phyloP scores from a whole-genome alignment of 35 echinoderm and acorn worm species.

The Antedon bifida region DNA sequence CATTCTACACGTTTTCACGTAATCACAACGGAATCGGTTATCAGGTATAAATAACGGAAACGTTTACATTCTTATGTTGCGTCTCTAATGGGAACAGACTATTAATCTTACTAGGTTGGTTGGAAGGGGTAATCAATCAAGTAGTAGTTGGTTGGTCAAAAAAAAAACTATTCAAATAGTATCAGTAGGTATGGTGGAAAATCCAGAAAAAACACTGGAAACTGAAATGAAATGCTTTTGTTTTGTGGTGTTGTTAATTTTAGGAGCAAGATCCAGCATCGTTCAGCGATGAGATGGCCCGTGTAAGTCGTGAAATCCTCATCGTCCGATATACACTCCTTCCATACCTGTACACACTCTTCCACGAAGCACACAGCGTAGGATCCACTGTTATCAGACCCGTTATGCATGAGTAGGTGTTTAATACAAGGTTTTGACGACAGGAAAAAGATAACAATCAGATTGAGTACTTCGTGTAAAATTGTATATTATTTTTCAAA shows the following conservation, averaged over 20 bases:
- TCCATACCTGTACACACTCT: slow-evolving; percentile 71
- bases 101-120: not conserved
- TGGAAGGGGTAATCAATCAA: too few species aligned
- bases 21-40: slow-evolving; percentile 57
- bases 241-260: not conserved
- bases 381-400: slow-evolving; percentile 69
- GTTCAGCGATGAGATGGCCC: slow-evolving; percentile 31
- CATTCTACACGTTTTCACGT: slow-evolving; percentile 69
- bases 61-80: too few species aligned
- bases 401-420: slow-evolving; percentile 83
- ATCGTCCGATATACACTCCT: slow-evolving; percentile 52
- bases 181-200: too few species aligned
- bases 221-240: too few species aligned
- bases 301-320: slow-evolving; percentile 27
- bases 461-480: too few species aligned
- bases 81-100: not conserved
- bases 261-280: slow-evolving; percentile 49
- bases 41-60: not conserved
- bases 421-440: not conserved
- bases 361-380: slow-evolving; percentile 47
- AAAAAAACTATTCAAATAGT: too few species aligned
- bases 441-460: too few species aligned
- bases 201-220: too few species aligned
- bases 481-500: too few species aligned
- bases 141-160: not conserved